These are phyloP conservation scores for Xiphophorus couchianus DNA, from an alignment of 2,113 vertebrate genomes.

Conservation along the genomic window DNA sequence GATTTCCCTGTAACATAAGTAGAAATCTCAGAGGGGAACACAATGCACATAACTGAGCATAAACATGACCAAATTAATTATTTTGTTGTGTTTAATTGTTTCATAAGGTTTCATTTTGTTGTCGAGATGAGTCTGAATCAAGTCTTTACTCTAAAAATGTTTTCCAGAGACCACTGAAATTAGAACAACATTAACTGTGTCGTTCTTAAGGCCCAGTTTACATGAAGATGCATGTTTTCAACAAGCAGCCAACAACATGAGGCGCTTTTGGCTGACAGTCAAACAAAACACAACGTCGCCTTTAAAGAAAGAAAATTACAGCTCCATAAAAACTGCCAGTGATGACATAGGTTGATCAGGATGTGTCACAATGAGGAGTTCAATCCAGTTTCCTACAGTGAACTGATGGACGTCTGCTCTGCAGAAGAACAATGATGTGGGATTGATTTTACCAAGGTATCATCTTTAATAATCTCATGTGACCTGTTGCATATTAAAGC, in stretches of 20 bases:
- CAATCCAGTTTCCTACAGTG: not conserved
- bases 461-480: not conserved
- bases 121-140: too few species aligned
- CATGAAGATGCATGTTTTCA: not conserved
- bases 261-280: not conserved
- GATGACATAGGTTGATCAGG: not conserved
- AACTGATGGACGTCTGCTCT: not conserved
- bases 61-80: not conserved
- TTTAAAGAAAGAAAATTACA: not conserved
- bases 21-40: not conserved
- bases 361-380: not conserved
- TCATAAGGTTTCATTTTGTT: not conserved
- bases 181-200: not conserved
- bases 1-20: not conserved
- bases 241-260: not conserved
- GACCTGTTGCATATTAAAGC: not conserved
- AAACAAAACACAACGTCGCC: not conserved
- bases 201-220: not conserved
- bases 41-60: not conserved
- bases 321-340: too few species aligned
- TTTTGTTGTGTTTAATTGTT: not conserved
- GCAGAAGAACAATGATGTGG: not conserved
- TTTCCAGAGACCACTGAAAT: not conserved
- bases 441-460: not conserved
- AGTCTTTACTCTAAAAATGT: not conserved